phyloP scores from a whole-genome alignment of 2,113 vertebrate genomes.

The Solea solea region DNA sequence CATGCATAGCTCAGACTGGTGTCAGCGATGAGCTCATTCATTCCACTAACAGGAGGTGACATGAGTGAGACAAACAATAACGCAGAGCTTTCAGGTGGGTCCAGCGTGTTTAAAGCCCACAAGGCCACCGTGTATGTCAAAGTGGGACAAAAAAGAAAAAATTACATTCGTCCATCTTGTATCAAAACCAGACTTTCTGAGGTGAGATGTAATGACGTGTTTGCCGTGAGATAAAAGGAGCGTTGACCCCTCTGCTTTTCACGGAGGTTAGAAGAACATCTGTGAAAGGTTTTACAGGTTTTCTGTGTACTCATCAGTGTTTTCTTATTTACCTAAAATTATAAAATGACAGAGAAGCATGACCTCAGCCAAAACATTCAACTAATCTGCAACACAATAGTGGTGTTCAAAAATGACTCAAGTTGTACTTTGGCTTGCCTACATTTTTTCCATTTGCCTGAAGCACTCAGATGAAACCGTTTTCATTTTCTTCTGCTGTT shows the following conservation, averaged over 20 bases:
- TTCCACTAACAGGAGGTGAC: constrained; percentile 70
- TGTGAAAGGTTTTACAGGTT: constrained; percentile 54
- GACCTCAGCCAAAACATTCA: constrained; percentile 54
- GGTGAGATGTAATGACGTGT: constrained; percentile 31
- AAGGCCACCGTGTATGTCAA: constrained; percentile 52
- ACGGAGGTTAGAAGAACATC: constrained; percentile 40
- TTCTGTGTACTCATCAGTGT: constrained; percentile 55
- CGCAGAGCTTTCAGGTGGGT: constrained; percentile 65
- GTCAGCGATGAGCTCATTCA: constrained; percentile 76
- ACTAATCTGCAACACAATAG: constrained; percentile 47
- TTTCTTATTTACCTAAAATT: constrained; percentile 62
- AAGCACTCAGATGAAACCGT: constrained; percentile 40
- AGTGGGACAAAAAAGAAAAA: constrained; percentile 20
- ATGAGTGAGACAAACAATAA: constrained; percentile 63
- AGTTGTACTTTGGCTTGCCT: constrained; percentile 50
- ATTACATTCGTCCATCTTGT: constrained; percentile 16
- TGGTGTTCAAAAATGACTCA: constrained; percentile 61
- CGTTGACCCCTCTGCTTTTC: constrained; percentile 24
- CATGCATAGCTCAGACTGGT: constrained; percentile 48
- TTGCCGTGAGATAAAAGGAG: constrained; percentile 38
- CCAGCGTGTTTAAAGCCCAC: constrained; percentile 54
- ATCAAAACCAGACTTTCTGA: constrained; percentile 56
- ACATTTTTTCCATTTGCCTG: constrained; percentile 57
- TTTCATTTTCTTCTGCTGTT: constrained; percentile 33
- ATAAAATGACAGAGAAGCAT: constrained; percentile 53